phyloP scores from a whole-genome alignment of 2,888 invertebrate species.

The Flexamia atlantica region DNA sequence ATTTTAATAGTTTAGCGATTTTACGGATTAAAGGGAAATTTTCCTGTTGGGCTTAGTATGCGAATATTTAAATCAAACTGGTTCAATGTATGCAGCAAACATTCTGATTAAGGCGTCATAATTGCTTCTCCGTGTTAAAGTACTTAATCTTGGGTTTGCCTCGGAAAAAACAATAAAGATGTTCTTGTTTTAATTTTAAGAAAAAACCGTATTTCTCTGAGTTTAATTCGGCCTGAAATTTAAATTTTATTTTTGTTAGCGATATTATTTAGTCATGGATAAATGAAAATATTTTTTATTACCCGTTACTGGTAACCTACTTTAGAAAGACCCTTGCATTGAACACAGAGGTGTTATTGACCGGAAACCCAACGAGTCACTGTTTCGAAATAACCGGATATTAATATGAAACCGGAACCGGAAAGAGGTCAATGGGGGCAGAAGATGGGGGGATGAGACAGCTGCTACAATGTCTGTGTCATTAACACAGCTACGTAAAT shows the following conservation, averaged over 20 bases:
- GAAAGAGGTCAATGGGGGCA: slow-evolving; percentile 18
- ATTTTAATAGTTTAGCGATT: slow-evolving; percentile 17
- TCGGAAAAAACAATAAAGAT: too few species aligned
- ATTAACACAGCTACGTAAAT: background rate
- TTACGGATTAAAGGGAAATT: background rate
- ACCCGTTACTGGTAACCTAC: too few species aligned
- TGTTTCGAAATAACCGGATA: slow-evolving; percentile 39
- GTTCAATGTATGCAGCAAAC: background rate
- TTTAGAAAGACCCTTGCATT: too few species aligned
- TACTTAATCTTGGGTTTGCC: too few species aligned
- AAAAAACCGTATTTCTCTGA: too few species aligned
- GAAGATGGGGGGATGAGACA: slow-evolving; percentile 1
- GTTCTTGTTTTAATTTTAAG: too few species aligned
- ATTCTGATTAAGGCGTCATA: too few species aligned
- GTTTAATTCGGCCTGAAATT: too few species aligned
- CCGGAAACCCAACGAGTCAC: slow-evolving; percentile 7
- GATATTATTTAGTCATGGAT: too few species aligned
- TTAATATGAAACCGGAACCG: slow-evolving; percentile 35
- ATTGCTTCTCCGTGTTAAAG: too few species aligned
- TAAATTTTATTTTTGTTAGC: too few species aligned
- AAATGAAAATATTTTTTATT: too few species aligned
- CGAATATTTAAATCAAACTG: background rate
- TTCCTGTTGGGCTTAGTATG: background rate
- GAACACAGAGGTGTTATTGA: background rate
- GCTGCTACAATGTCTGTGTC: slow-evolving; percentile 15